Percentiles rank a stretch among this genome's conserved stretches.
Conservation (phyloP, 2,888 invertebrate genomes). For the Eutolmus rufibarbis region DNA sequence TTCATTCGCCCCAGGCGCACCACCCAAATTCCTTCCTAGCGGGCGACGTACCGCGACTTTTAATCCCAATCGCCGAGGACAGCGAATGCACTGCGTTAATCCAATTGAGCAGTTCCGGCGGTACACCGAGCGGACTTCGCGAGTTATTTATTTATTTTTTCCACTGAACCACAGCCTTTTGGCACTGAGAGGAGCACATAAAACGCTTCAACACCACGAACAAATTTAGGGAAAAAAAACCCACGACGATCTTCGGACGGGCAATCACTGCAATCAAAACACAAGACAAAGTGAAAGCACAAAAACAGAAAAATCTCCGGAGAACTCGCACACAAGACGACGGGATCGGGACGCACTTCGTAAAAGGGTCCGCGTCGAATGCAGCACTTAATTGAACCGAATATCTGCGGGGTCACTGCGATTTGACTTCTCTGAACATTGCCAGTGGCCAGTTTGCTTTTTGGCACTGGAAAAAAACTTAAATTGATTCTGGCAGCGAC, state of each 20-base stretch:
- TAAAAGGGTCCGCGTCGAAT: neutral
- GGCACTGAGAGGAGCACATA: neutral
- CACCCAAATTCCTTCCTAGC: neutral
- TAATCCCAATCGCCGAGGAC: neutral
- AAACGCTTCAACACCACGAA: neutral
- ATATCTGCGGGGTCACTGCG: neutral
- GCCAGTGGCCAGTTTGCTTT: slow-evolving; percentile 4
- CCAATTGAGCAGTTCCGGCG: neutral
- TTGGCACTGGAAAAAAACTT: slow-evolving; percentile 29
- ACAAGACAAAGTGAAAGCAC: slow-evolving; percentile 14
- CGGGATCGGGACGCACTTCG: neutral
- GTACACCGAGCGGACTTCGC: neutral
- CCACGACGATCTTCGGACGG: neutral
- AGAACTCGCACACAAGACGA: neutral
- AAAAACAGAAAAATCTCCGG: neutral
- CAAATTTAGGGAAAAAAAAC: neutral
- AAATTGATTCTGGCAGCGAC: neutral
- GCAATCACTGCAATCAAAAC: neutral
- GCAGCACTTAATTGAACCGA: neutral
- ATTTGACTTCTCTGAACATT: neutral
- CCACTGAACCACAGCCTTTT: neutral
- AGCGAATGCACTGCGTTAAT: neutral
- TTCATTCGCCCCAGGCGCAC: neutral
- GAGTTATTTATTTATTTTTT: neutral
- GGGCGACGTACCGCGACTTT: neutral